A percentile compares a stretch with the other conserved stretches of the same genome.
Evolutionary conservation across 2,888 invertebrate genomes (phyloP).

Genomic region (Tenthredo distinguenda): DNA sequence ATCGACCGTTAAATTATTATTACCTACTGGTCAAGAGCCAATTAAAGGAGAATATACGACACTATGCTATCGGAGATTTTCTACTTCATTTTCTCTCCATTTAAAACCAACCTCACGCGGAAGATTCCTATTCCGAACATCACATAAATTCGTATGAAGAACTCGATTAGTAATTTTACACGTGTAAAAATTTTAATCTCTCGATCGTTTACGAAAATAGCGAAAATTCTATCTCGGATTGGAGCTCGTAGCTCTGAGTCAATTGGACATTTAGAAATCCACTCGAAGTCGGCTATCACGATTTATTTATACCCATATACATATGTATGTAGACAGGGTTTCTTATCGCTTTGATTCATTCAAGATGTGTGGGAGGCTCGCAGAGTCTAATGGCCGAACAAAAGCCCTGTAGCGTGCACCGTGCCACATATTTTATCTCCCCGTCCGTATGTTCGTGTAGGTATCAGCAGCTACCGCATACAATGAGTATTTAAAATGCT

Average conservation of each 20-base stretch:
- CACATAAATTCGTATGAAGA: neutral
- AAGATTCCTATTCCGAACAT: neutral
- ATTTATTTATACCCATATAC: neutral
- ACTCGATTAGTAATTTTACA: neutral
- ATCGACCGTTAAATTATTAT: slow-evolving; percentile 31
- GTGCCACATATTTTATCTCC: slow-evolving; percentile 22
- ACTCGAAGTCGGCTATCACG: neutral
- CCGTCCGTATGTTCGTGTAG: neutral
- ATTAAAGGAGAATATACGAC: neutral
- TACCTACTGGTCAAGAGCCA: slow-evolving; percentile 12
- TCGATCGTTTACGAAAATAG: neutral
- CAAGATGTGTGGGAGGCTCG: slow-evolving; percentile 37
- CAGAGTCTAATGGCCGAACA: slow-evolving; percentile 45
- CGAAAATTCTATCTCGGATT: neutral
- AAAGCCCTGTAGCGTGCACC: slow-evolving; percentile 25
- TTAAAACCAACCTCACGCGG: neutral
- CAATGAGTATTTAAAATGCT: slow-evolving; percentile 1
- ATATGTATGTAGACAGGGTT: neutral
- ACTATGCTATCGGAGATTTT: neutral
- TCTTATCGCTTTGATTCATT: slow-evolving; percentile 39
- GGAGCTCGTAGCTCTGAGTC: neutral
- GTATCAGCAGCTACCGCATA: neutral
- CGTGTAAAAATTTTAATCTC: neutral
- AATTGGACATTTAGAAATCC: neutral
- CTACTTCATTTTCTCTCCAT: neutral